Conservation (phyloP, 2,797 vertebrate species). For the Spizella passerina region DNA sequence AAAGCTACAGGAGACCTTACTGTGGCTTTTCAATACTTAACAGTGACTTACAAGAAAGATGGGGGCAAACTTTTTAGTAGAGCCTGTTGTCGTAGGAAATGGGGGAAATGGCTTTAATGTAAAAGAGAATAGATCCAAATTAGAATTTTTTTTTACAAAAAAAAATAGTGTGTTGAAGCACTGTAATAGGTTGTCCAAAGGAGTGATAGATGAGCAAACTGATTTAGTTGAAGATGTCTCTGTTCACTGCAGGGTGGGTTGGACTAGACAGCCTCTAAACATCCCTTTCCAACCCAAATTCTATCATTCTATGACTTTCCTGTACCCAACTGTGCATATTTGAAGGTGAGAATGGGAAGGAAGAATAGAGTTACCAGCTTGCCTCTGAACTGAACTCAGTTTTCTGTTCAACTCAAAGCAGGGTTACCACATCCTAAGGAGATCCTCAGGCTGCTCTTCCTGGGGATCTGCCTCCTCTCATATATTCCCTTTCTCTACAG, state of each 20-base stretch:
- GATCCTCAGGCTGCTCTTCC: not conserved
- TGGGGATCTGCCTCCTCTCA: not conserved
- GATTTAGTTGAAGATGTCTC: not conserved
- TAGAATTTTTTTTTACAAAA: not conserved
- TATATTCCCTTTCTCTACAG: not conserved
- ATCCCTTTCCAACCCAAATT: not conserved
- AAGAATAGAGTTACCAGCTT: not conserved
- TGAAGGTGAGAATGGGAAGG: not conserved
- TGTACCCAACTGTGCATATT: not conserved
- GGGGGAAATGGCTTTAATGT: not conserved
- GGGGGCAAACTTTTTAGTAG: not conserved
- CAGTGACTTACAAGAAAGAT: not conserved
- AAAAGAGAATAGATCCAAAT: not conserved
- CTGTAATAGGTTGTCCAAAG: not conserved
- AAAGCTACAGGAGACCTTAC: not conserved
- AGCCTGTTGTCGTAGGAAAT: not conserved
- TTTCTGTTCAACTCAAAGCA: not conserved
- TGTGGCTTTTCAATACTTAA: not conserved
- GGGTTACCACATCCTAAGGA: not conserved
- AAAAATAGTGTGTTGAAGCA: not conserved
- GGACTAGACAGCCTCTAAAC: not conserved
- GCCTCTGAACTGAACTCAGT: not conserved
- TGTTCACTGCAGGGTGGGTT: not conserved
- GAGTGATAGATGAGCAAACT: not conserved
- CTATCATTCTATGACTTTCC: not conserved